Evolutionary conservation across 2,888 invertebrate genomes (phyloP).

Genomic region (Sepioteuthis lessoniana): DNA sequence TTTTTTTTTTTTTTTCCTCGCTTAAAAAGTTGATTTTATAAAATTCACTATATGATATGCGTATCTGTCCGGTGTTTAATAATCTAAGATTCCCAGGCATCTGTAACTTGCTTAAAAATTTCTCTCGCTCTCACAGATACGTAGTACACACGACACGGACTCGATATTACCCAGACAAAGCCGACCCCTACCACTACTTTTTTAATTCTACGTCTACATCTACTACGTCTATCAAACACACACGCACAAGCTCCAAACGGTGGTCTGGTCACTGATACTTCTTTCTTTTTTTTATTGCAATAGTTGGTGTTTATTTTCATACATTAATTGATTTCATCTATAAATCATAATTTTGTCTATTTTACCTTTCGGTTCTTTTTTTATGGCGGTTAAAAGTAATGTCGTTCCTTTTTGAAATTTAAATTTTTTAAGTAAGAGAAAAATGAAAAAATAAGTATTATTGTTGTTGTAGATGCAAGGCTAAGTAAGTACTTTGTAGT

Average conservation of each 20-base stretch:
- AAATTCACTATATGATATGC: too few species aligned
- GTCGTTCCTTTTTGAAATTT: not conserved
- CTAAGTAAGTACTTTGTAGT: conserved; percentile 33
- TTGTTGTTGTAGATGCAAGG: not conserved
- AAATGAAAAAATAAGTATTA: not conserved
- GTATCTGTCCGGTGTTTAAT: too few species aligned
- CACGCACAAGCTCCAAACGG: not conserved
- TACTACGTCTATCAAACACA: not conserved
- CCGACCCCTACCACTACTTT: not conserved
- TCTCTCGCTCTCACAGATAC: too few species aligned
- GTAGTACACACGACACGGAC: too few species aligned
- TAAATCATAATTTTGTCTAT: not conserved
- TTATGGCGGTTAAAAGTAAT: not conserved
- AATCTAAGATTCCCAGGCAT: too few species aligned
- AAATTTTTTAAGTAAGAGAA: not conserved
- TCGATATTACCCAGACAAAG: not conserved
- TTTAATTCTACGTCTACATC: not conserved
- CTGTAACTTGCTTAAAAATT: too few species aligned
- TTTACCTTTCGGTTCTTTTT: not conserved
- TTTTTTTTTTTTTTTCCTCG: too few species aligned
- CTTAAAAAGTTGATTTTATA: too few species aligned
- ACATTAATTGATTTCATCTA: not conserved
- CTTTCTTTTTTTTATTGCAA: not conserved
- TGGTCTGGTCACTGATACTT: not conserved
- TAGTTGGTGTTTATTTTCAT: not conserved